A percentile compares a stretch with the other conserved stretches of the same genome.
Conservation (phyloP, 2,888 invertebrate genomes). For the Melikaiella ostensackeni region DNA sequence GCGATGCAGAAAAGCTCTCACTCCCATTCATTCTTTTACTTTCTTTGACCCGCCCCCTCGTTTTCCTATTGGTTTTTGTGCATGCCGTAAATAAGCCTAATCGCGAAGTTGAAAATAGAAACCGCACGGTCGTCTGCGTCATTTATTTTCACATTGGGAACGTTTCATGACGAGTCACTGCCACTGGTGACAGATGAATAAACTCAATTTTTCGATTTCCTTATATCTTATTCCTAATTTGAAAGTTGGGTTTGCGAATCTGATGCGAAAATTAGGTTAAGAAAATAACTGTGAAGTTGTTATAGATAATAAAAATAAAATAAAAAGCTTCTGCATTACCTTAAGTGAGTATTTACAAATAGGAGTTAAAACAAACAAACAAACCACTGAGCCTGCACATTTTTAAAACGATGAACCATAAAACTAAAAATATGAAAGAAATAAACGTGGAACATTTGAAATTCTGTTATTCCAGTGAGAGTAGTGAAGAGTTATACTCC, state of each 20-base stretch:
- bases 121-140: neutral
- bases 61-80: neutral
- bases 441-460: neutral
- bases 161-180: conserved; percentile 1
- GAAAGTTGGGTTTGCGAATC: neutral
- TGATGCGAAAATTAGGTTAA: no score
- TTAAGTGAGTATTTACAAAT: no score
- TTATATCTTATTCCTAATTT: neutral
- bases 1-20: neutral
- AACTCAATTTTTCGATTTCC: neutral
- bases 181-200: conserved; percentile 1
- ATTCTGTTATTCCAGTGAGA: neutral
- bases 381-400: no score
- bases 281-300: no score
- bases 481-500: neutral
- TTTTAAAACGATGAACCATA: no score
- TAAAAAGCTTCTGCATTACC: neutral
- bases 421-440: neutral
- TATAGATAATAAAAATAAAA: neutral
- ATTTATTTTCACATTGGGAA: neutral
- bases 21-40: neutral
- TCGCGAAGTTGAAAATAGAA: conserved; percentile 29
- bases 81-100: conserved; percentile 9
- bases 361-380: no score
- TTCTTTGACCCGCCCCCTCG: neutral